Evolutionary conservation across 2,113 vertebrate genomes (phyloP).

Genomic region (Daboia siamensis): DNA sequence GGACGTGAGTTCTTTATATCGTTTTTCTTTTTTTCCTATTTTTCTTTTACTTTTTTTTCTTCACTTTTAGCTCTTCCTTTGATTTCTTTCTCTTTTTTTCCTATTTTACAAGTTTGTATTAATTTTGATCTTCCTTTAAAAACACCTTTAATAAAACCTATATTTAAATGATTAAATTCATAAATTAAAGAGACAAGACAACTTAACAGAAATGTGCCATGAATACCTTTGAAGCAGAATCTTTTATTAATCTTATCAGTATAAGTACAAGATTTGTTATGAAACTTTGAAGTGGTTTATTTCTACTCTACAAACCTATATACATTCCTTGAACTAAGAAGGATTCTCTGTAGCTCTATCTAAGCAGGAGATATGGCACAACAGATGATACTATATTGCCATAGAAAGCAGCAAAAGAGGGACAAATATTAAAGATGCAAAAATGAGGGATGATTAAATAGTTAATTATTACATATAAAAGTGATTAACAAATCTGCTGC

Average conservation of each 20-base stretch:
- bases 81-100: background rate
- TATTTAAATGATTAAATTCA: background rate
- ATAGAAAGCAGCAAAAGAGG: background rate
- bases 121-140: background rate
- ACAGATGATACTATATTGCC: background rate
- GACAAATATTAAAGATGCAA: background rate
- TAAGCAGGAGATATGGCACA: background rate
- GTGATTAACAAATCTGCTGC: background rate
- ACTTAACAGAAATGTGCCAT: background rate
- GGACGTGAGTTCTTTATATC: too few species aligned
- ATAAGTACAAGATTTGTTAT: background rate
- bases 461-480: background rate
- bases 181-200: background rate
- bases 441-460: background rate
- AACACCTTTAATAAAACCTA: background rate
- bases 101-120: background rate
- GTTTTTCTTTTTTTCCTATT: too few species aligned
- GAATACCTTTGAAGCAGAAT: background rate
- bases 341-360: too few species aligned
- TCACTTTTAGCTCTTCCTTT: too few species aligned
- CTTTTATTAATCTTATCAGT: background rate
- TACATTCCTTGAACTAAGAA: background rate
- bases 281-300: background rate
- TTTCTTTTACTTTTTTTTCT: too few species aligned
- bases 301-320: background rate